phyloP scores from a whole-genome alignment of 2,113 vertebrate genomes.

The Rhombomys opimus region DNA sequence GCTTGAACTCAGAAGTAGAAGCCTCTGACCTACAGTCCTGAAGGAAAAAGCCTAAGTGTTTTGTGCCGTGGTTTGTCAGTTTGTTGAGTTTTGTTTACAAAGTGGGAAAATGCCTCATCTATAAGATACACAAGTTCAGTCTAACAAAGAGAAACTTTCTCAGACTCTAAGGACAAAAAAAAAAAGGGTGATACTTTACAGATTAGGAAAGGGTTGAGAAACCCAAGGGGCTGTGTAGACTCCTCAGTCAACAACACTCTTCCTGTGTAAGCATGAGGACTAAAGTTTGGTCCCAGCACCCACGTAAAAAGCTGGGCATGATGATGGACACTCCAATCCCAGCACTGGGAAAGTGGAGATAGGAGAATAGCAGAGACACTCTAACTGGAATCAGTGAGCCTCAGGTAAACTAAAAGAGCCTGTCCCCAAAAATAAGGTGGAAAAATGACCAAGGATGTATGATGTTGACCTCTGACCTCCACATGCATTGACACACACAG shows the following conservation, averaged over 20 bases:
- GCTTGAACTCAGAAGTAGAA: constrained; percentile 36
- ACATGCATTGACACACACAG: neutral
- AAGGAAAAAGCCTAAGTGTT: constrained; percentile 54
- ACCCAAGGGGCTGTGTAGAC: neutral
- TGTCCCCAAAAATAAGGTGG: neutral
- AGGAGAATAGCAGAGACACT: neutral
- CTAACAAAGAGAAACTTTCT: constrained; percentile 20
- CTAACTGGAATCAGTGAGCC: neutral
- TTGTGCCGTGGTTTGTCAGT: neutral
- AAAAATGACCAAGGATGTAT: neutral
- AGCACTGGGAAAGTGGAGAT: neutral
- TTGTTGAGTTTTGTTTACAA: constrained; percentile 36
- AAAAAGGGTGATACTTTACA: neutral
- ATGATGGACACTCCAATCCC: no score
- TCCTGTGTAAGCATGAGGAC: no score
- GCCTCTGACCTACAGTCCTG: constrained; percentile 38
- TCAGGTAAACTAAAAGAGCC: neutral
- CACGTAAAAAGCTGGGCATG: neutral
- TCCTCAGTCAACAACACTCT: no score
- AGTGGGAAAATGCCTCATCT: neutral
- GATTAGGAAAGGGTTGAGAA: constrained; percentile 5
- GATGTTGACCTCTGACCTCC: neutral
- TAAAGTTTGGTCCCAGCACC: neutral
- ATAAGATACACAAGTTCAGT: neutral
- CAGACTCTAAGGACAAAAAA: neutral